Conservation (phyloP, 2,113 vertebrate genomes). For the Narcine bancroftii region DNA sequence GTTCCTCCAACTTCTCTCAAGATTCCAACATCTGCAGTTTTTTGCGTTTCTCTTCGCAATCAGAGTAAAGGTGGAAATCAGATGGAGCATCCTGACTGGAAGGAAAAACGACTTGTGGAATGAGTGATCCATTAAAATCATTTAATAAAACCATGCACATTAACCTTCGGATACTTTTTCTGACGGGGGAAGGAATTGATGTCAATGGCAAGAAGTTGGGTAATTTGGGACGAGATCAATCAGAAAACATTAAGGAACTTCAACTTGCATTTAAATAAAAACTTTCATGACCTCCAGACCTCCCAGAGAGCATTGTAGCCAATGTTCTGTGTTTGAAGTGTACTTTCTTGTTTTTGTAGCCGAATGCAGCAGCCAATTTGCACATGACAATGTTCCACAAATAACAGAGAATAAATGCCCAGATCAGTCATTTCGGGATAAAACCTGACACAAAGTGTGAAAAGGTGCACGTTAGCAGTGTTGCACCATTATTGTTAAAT, state of each 20-base stretch:
- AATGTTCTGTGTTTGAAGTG: not conserved
- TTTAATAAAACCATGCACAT: not conserved
- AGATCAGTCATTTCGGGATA: not conserved
- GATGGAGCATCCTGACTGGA: not conserved
- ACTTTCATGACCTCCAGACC: not conserved
- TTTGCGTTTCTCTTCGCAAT: no score
- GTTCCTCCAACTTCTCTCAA: no score
- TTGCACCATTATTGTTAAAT: not conserved
- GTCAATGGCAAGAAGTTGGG: not conserved
- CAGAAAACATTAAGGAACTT: constrained; percentile 1
- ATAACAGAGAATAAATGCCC: not conserved
- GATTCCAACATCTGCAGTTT: no score
- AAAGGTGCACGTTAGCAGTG: not conserved
- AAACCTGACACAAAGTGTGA: not conserved
- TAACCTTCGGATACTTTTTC: not conserved
- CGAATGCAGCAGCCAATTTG: not conserved
- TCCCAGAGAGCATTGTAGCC: not conserved
- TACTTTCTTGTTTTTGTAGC: not conserved
- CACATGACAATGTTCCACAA: not conserved
- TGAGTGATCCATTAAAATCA: not conserved
- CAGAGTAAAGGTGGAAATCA: not conserved
- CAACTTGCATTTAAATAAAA: not conserved
- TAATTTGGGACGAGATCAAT: not conserved
- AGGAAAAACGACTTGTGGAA: not conserved
- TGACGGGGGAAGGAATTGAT: not conserved